Conservation (phyloP, 2,888 invertebrate species). For the Plagodis dolabraria region DNA sequence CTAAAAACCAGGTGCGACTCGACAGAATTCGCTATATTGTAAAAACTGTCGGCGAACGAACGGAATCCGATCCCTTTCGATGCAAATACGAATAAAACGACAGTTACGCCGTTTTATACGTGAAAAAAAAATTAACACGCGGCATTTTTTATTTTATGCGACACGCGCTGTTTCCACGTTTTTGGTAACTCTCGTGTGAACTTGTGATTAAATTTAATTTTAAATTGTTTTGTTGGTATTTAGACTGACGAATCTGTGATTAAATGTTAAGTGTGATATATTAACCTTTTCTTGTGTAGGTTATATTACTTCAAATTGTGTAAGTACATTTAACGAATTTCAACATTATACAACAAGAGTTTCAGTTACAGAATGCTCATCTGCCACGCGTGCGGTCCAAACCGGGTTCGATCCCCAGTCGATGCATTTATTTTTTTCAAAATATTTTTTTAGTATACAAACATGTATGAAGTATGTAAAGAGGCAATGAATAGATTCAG, state of each 20-base stretch:
- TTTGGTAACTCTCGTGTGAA: slow-evolving; percentile 7
- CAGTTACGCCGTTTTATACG: slow-evolving; percentile 42
- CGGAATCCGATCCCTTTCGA: slow-evolving; percentile 53
- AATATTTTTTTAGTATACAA: slow-evolving; percentile 1
- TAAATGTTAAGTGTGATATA: neutral
- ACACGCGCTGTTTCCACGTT: slow-evolving; percentile 23
- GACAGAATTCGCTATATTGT: slow-evolving; percentile 48
- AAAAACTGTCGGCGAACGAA: slow-evolving; percentile 43
- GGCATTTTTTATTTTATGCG: slow-evolving; percentile 34
- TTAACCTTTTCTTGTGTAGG: neutral
- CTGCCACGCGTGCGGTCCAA: slow-evolving; percentile 86
- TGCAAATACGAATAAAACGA: slow-evolving; percentile 44
- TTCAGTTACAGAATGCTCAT: slow-evolving; percentile 84
- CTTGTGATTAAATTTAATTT: slow-evolving; percentile 18
- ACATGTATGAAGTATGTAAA: too few relatives aligned
- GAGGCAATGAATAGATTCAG: too few relatives aligned
- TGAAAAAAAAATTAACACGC: slow-evolving; percentile 42
- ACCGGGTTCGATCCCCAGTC: slow-evolving; percentile 85
- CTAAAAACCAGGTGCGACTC: slow-evolving; percentile 44
- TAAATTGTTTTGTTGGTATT: slow-evolving; percentile 1
- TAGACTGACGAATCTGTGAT: neutral
- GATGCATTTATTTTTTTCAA: slow-evolving; percentile 69
- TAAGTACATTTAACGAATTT: neutral
- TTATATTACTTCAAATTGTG: neutral
- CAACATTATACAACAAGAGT: slow-evolving; percentile 50